These are phyloP conservation scores for Lepus americanus DNA, from an alignment of 2,113 vertebrate genomes.

Conservation along the genomic window DNA sequence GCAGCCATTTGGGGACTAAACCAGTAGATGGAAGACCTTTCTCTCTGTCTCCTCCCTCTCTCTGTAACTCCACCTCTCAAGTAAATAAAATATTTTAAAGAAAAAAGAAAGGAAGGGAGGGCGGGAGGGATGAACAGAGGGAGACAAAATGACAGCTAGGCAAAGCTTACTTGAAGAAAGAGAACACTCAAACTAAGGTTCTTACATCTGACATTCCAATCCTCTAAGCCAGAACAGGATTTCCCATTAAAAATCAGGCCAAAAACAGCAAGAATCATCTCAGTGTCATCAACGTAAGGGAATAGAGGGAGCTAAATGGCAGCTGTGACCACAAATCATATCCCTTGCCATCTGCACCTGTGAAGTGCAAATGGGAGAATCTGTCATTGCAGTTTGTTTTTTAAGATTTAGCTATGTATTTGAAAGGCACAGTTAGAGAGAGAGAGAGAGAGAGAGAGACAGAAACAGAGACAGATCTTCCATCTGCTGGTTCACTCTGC, in stretches of 20 bases:
- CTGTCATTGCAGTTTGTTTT: slow-evolving; percentile 81
- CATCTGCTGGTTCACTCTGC: too few relatives aligned
- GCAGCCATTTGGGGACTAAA: too few relatives aligned
- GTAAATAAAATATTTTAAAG: too few relatives aligned
- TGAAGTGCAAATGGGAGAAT: slow-evolving; percentile 99
- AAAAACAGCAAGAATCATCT: slow-evolving; percentile 99
- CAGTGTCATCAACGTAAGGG: slow-evolving; percentile 96
- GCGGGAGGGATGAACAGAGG: too few relatives aligned
- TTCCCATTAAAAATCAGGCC: slow-evolving; percentile 99
- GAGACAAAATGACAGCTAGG: background rate
- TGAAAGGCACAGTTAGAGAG: too few relatives aligned
- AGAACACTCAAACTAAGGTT: slow-evolving; percentile 83
- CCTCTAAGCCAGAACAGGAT: slow-evolving; percentile 97
- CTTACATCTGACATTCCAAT: slow-evolving; percentile 99
- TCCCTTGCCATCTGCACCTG: slow-evolving; percentile 98
- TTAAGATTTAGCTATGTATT: too few relatives aligned
- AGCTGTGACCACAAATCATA: slow-evolving; percentile 97
- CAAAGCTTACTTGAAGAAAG: slow-evolving; percentile 43
- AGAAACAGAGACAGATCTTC: too few relatives aligned
- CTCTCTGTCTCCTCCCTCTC: too few relatives aligned
- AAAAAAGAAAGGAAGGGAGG: too few relatives aligned
- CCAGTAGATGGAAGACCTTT: too few relatives aligned
- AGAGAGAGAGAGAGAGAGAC: too few relatives aligned
- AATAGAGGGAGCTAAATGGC: slow-evolving; percentile 95
- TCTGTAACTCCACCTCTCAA: too few relatives aligned